These are phyloP conservation scores for Fistularia tabacaria DNA, from an alignment of 2,797 vertebrate species.

Conservation along the genomic window DNA sequence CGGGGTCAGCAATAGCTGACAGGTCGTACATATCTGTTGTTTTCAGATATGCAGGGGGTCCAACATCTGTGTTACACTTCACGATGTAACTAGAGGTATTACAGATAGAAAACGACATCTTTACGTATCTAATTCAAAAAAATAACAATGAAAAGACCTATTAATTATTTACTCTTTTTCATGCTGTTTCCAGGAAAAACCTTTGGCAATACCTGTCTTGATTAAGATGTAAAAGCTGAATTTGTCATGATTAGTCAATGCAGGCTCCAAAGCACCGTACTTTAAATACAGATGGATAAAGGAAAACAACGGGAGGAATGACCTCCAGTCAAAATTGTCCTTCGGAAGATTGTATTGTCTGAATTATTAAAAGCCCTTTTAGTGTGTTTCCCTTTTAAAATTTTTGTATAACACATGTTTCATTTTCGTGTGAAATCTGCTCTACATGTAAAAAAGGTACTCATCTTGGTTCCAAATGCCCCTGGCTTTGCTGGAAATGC, in stretches of 20 bases:
- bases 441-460: no score
- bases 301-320: no score
- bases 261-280: not conserved
- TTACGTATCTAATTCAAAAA: not conserved
- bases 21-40: constrained; percentile 72
- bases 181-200: not conserved
- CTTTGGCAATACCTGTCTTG: not conserved
- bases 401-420: no score
- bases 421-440: no score
- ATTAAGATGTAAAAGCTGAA: not conserved
- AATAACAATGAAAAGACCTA: not conserved
- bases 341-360: no score
- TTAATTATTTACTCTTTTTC: not conserved
- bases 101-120: not conserved
- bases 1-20: constrained; percentile 47
- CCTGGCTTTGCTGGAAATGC: no score
- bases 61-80: constrained; percentile 77
- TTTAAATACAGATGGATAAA: no score
- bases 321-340: no score
- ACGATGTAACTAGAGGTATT: constrained; percentile 81
- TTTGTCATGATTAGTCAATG: not conserved
- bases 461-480: no score
- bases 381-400: no score
- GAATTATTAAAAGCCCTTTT: no score
- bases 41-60: constrained; percentile 78